Conservation (phyloP, 2,888 invertebrate species). For the Habrosyne pyritoides region DNA sequence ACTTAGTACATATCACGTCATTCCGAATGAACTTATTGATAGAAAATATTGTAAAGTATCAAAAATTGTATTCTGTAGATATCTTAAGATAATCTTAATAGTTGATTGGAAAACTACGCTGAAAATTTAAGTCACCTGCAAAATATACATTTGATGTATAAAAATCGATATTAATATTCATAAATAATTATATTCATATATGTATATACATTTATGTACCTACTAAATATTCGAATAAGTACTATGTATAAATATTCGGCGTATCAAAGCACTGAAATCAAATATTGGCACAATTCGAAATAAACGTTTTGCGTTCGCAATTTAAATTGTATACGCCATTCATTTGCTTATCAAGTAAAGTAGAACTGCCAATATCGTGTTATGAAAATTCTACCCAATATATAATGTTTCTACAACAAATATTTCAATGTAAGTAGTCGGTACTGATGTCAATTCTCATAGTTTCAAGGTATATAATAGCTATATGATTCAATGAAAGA, state of each 20-base stretch:
- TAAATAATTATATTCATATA: neutral
- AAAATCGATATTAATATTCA: neutral
- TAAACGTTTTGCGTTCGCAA: neutral
- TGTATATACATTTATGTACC: neutral
- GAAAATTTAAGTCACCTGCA: neutral
- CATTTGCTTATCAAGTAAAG: neutral
- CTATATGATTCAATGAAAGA: neutral
- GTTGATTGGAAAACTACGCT: neutral
- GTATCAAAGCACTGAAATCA: neutral
- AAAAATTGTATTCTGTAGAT: slow-evolving; percentile 14
- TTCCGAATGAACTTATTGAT: slow-evolving; percentile 27
- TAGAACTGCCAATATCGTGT: neutral
- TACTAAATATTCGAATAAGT: neutral
- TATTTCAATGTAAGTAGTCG: neutral
- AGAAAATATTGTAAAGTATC: slow-evolving; percentile 22
- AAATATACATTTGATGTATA: neutral
- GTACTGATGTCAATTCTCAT: neutral
- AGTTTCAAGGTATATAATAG: neutral
- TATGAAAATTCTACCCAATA: neutral
- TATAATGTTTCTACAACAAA: neutral
- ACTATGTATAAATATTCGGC: neutral
- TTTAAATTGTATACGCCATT: neutral
- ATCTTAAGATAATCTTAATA: slow-evolving; percentile 8
- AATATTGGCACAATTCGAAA: neutral
- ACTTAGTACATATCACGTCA: slow-evolving; percentile 57